Evolutionary conservation across 2,888 invertebrate genomes (phyloP).

Genomic region (Microplitis manilae): DNA sequence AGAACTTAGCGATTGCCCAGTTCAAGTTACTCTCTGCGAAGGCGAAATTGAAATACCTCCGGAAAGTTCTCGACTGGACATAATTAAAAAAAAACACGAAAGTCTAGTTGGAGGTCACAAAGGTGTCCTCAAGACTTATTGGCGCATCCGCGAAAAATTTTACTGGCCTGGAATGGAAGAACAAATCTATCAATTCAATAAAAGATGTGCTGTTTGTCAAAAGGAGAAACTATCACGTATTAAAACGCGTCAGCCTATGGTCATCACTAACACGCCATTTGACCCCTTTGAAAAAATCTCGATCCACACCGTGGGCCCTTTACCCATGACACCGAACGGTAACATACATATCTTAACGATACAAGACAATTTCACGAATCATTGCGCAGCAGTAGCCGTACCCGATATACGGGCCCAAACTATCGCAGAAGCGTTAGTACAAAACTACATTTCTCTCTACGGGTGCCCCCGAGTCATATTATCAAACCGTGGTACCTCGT

Average conservation of each 20-base stretch:
- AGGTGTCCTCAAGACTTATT: slow-evolving; percentile 48
- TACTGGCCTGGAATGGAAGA: slow-evolving; percentile 1
- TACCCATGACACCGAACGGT: slow-evolving; percentile 31
- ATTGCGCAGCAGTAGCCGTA: slow-evolving; percentile 30
- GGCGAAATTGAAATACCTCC: slow-evolving; percentile 24
- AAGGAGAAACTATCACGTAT: slow-evolving; percentile 37
- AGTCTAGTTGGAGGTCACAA: slow-evolving; percentile 49
- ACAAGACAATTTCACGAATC: slow-evolving; percentile 38
- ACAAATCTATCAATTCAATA: slow-evolving; percentile 30
- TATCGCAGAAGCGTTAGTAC: slow-evolving; percentile 25
- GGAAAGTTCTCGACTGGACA: slow-evolving; percentile 15
- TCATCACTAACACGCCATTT: slow-evolving; percentile 41
- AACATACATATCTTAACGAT: slow-evolving; percentile 40
- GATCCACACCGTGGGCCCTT: slow-evolving; percentile 43
- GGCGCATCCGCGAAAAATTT: slow-evolving; percentile 37
- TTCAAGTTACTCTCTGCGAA: slow-evolving; percentile 21
- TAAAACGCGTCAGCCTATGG: slow-evolving; percentile 45
- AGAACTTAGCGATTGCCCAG: slow-evolving; percentile 3
- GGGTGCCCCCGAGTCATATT: no score
- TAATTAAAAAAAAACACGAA: slow-evolving; percentile 43
- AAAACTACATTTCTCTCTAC: not conserved
- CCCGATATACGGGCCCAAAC: slow-evolving; percentile 19
- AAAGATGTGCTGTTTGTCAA: slow-evolving; percentile 42
- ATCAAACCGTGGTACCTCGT: slow-evolving; percentile 5
- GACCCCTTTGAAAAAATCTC: slow-evolving; percentile 45